Evolutionary conservation across 2,113 vertebrate genomes (phyloP), one percentile per base, ranked within the genome.

Genomic region (Myotis yumanensis): DNA sequence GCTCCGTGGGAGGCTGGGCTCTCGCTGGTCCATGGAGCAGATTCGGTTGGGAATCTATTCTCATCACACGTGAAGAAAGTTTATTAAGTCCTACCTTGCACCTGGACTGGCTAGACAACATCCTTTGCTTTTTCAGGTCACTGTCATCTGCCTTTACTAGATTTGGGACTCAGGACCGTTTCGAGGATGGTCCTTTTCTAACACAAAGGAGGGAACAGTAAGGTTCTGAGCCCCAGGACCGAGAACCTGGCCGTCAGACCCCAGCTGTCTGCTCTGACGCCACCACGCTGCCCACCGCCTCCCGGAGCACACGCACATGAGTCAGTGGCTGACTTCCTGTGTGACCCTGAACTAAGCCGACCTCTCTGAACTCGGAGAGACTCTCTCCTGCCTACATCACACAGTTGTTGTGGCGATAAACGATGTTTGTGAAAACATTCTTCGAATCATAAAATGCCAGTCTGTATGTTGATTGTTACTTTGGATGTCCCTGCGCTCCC

Each of bases 181-280:
- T 72, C 9, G 35, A 91, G 11, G 57, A 69, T 54, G 28, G 2
- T 81, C 30, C 0, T 93, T 80, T 75, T 73, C 54, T 90, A 64
- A 83, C 37, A 43, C 80, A 75, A 71, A 79, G 30, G 77, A 66
- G 16, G 35, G 43, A 72, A 15, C 52, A 73, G 43, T 48, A 72
- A 17, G 18, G 10, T 72, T 51, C 51, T 69, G 48, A 76, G 54
- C 18, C 12, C 4, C 66, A 54, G 3, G 16, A 30, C 16, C 37
- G n/a, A 52, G 12, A 62, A 66, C 6, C 72, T 11, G 25, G 52
- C 7, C 37, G 54, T 46, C 52, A 93, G 59, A 81, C 11, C 23
- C 99, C 99, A 18, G 98, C 23, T 52, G 2, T 51, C 25, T 59
- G 7, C 35, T 23, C 1, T 22, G 17, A 22, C 4, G 52, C 0